Percentiles rank a stretch among this genome's conserved stretches.
Evolutionary conservation across 1,140 invertebrate species (phyloP).

Genomic region (Platyscapa corneri): DNA sequence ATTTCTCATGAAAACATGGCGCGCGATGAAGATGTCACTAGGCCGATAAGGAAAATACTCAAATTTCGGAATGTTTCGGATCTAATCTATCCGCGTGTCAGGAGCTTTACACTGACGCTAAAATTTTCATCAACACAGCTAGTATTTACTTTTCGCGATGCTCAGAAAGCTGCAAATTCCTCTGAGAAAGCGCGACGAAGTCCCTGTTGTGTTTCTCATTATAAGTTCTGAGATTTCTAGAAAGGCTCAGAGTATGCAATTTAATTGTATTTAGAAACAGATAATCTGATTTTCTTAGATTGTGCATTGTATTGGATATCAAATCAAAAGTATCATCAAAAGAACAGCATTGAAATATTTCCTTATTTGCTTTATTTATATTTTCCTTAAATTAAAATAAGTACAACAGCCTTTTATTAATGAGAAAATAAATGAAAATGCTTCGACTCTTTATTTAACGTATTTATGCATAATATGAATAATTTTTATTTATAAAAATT

Average conservation of each 20-base stretch:
- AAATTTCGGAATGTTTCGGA: neutral
- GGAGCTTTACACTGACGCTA: neutral
- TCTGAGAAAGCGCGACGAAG: neutral
- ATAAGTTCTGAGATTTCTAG: neutral
- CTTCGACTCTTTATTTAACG: no score
- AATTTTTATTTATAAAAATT: no score
- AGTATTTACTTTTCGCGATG: neutral
- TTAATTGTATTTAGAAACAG: neutral
- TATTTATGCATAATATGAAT: no score
- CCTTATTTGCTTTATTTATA: no score
- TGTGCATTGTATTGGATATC: no score
- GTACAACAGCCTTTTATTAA: no score
- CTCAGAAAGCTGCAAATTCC: neutral
- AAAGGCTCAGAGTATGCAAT: neutral
- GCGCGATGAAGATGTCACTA: conserved; percentile 34
- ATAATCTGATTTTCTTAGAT: neutral
- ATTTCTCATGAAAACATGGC: conserved; percentile 35
- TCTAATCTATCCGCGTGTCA: neutral
- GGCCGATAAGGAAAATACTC: conserved; percentile 12
- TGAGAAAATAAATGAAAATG: no score
- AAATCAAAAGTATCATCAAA: no score
- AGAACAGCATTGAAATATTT: no score
- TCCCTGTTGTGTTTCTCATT: neutral
- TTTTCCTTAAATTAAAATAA: no score
- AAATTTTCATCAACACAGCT: conserved; percentile 6